Evolutionary conservation across 1,140 invertebrate species (phyloP), one percentile per base, ranked within the genome.

Genomic region (Drosophila willistoni): DNA sequence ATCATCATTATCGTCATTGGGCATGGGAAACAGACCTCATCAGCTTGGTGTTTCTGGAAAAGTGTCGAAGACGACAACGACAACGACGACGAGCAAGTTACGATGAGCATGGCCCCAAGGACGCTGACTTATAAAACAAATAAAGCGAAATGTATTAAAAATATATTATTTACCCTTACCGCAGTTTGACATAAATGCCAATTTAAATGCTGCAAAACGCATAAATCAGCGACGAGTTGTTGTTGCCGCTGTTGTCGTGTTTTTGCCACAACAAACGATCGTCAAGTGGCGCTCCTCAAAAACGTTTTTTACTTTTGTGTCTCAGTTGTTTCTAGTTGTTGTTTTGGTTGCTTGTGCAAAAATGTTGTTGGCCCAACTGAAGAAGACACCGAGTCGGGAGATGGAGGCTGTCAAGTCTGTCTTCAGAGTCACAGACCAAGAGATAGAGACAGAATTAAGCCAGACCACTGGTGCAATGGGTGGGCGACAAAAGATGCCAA

Each of bases 191-290:
- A 87, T 87, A 87, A 87, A 87, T 87, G 84, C 84, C 84, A 87
- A 87, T 89, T 87, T 87, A 87, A 87, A 87, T 87, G 83, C 83
- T 87, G 83, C 77, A 87, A 77, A 87, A 87, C 83, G 83, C 83
- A 87, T 87, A 87, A 87, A 87, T 87, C 83, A 87, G 77, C 72
- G 63, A 68, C 75, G 69, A 74, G 17, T 67, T 34, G 42, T 63
- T 42, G 47, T 47, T 60, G 39, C 19, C 25, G 36, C 19, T 51
- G 34, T 41, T 39, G 44, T 42, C 64, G 59, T 68, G 71, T 33
- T 85, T 82, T 67, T 59, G 70, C 68, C 79, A 75, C 44, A 81
- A 82, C 82, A 87, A 85, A 85, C 84, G 79, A 71, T 73, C 80
- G 89, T 73, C 84, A 87, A 87, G 84, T 87, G 84, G 84, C 84